phyloP scores from a whole-genome alignment of 2,113 vertebrate genomes.

The Takifugu flavidus region DNA sequence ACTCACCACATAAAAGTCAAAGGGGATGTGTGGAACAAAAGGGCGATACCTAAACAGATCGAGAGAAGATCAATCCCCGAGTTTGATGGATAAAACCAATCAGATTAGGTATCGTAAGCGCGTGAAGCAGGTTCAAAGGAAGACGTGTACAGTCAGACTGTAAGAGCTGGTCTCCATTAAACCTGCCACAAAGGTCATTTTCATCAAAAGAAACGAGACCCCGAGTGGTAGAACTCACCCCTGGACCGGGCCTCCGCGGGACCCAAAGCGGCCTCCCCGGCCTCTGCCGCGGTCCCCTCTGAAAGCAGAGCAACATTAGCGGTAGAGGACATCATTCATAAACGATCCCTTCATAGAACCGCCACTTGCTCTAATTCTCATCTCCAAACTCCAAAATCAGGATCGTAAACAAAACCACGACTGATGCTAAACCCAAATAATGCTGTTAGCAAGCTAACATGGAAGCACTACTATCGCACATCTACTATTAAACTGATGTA shows the following conservation, averaged over 20 bases:
- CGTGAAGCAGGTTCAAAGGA: background rate
- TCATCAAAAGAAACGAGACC: too few species aligned
- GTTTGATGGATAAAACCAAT: too few species aligned
- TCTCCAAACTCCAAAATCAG: too few species aligned
- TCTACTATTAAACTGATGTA: background rate
- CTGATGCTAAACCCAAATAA: too few species aligned
- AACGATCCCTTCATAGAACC: too few species aligned
- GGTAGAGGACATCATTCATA: too few species aligned
- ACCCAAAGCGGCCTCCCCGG: conserved; percentile 87
- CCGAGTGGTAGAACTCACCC: conserved; percentile 74
- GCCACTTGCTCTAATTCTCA: too few species aligned
- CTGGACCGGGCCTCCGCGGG: conserved; percentile 84
- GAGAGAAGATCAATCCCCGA: background rate
- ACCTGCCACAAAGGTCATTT: background rate
- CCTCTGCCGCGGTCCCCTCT: conserved; percentile 91
- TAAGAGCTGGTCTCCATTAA: too few species aligned
- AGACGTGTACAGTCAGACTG: too few species aligned
- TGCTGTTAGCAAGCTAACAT: background rate
- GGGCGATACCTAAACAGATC: conserved; percentile 83
- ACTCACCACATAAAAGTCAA: conserved; percentile 97
- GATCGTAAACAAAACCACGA: too few species aligned
- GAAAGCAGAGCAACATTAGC: conserved; percentile 3
- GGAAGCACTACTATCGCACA: too few species aligned
- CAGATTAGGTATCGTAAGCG: too few species aligned
- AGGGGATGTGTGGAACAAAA: conserved; percentile 96